Percentiles rank a stretch among this genome's conserved stretches.
These are phyloP conservation scores for Drosophila merina DNA, from an alignment of 2,888 invertebrate genomes.

Conservation along the genomic window DNA sequence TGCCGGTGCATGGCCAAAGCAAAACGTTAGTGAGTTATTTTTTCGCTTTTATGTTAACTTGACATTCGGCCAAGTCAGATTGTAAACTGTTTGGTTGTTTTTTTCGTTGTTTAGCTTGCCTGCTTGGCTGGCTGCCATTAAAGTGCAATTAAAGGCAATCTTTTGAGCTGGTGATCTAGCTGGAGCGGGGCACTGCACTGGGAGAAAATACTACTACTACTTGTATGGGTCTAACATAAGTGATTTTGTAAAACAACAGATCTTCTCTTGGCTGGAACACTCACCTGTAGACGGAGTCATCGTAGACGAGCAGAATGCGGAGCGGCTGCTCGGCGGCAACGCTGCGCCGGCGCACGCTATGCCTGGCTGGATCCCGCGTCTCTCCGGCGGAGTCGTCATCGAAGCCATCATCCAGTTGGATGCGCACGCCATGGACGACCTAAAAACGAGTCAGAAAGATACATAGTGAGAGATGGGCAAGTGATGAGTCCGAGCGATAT, in stretches of 20 bases:
- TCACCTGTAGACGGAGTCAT: slow-evolving; percentile 94
- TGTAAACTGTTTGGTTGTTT: slow-evolving; percentile 33
- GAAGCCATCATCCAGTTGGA: slow-evolving; percentile 86
- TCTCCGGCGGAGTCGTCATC: slow-evolving; percentile 86
- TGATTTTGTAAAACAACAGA: too few relatives aligned
- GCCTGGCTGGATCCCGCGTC: slow-evolving; percentile 84
- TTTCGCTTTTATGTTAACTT: slow-evolving; percentile 57
- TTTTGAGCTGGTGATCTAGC: slow-evolving; percentile 24
- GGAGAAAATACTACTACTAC: slow-evolving; percentile 2
- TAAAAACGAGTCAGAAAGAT: slow-evolving; percentile 83
- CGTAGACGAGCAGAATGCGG: slow-evolving; percentile 93
- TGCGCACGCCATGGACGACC: slow-evolving; percentile 92
- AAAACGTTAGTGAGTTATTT: slow-evolving; percentile 46
- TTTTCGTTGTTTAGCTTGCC: slow-evolving; percentile 12
- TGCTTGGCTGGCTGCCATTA: slow-evolving; percentile 58
- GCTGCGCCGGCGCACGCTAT: slow-evolving; percentile 87
- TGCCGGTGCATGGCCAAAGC: slow-evolving; percentile 44
- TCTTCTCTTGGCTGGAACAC: slow-evolving; percentile 63
- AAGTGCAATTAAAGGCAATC: slow-evolving; percentile 64
- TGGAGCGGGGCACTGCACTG: slow-evolving; percentile 22
- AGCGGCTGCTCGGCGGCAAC: slow-evolving; percentile 89
- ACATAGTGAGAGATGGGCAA: slow-evolving; percentile 1
- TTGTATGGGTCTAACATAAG: background rate
- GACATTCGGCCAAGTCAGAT: slow-evolving; percentile 66
- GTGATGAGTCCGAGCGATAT: slow-evolving; percentile 19